Evolutionary conservation across 2,888 invertebrate genomes (phyloP), one percentile per base, ranked within the genome.

Genomic region (Latrodectus hesperus): DNA sequence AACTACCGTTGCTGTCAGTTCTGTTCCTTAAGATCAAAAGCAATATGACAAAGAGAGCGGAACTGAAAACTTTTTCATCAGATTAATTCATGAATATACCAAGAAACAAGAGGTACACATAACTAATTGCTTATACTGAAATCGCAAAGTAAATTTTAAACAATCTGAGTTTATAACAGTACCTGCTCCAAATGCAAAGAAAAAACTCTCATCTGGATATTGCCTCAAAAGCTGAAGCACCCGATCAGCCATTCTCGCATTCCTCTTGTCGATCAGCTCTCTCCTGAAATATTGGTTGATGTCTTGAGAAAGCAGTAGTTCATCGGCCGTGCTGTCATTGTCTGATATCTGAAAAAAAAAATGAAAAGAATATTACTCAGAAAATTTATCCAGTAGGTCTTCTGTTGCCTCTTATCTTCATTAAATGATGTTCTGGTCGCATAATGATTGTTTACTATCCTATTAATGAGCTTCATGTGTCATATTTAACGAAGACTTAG

Each of bases 171-270:
- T 17, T 22, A 68, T 9, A n/a, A 68, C 12, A 17, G 10, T 90
- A 93, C 93, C 94, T 90, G 94, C 93, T 88, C 94, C 94, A 90
- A 94, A 93, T 70, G 94, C 94, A 90, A 93, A 93, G 91, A 94
- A 94, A 90, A 93, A 93, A 79, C 92, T 93, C 80, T 92, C 91
- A 74, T 92, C 91, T 0, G 93, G 93, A 90, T 93, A 90, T n/a
- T 91, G 90, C 49, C 91, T 88, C n/a, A 94, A 91, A 68, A 94
- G 91, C 74, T 91, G 90, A 11, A 92, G 91, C 2, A 93, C 92
- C 74, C 93, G 91, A 60, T 91, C 90, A 11, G 93, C 93, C 93
- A 94, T 94, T 81, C 93, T 90, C 77, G 92, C 90, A 90, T 94
- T 94, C 17, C 94, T 91, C 89, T 92, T 92, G 88, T 92, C 92